A percentile compares a stretch with the other conserved stretches of the same genome.
These are phyloP conservation scores for Drosophila murphyi DNA, from an alignment of 1,140 invertebrate species.

Conservation along the genomic window DNA sequence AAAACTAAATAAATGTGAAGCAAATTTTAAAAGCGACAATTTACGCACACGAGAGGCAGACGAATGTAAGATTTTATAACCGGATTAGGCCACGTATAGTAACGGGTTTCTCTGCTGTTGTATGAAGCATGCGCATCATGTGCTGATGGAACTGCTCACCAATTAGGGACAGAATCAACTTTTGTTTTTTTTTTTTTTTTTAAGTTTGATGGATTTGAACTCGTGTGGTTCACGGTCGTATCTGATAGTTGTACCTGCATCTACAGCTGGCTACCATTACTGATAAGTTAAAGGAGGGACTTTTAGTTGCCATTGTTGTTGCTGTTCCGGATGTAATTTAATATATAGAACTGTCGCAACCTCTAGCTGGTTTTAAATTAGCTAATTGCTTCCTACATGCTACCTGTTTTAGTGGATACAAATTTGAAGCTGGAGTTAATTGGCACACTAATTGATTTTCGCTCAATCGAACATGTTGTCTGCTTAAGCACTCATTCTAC, in stretches of 20 bases:
- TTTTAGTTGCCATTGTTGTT: not conserved
- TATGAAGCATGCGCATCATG: slow-evolving; percentile 3
- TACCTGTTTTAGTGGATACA: slow-evolving; percentile 31
- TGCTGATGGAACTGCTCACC: slow-evolving; percentile 35
- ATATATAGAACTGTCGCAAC: slow-evolving; percentile 21
- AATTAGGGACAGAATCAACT: slow-evolving; percentile 33
- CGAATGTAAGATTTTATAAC: slow-evolving; percentile 78
- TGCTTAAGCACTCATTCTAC: slow-evolving; percentile 9
- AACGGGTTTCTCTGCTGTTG: slow-evolving; percentile 51
- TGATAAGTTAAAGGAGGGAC: slow-evolving; percentile 10
- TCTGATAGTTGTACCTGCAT: slow-evolving; percentile 9
- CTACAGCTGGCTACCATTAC: not conserved
- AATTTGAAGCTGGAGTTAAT: slow-evolving; percentile 59
- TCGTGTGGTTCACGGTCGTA: slow-evolving; percentile 40
- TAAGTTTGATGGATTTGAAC: slow-evolving; percentile 22
- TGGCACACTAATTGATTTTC: slow-evolving; percentile 61
- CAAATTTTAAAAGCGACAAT: slow-evolving; percentile 39
- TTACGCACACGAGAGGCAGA: slow-evolving; percentile 45
- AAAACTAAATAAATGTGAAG: slow-evolving; percentile 39
- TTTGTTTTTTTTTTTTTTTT: slow-evolving; percentile 10
- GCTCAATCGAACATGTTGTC: slow-evolving; percentile 26
- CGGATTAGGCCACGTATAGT: slow-evolving; percentile 62
- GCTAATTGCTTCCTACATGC: slow-evolving; percentile 29
- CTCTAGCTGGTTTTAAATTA: slow-evolving; percentile 18
- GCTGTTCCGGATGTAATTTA: slow-evolving; percentile 33